A percentile compares a stretch with the other conserved stretches of the same genome.
These are phyloP conservation scores for Pocota personata DNA, from an alignment of 2,888 invertebrate species.

Conservation along the genomic window DNA sequence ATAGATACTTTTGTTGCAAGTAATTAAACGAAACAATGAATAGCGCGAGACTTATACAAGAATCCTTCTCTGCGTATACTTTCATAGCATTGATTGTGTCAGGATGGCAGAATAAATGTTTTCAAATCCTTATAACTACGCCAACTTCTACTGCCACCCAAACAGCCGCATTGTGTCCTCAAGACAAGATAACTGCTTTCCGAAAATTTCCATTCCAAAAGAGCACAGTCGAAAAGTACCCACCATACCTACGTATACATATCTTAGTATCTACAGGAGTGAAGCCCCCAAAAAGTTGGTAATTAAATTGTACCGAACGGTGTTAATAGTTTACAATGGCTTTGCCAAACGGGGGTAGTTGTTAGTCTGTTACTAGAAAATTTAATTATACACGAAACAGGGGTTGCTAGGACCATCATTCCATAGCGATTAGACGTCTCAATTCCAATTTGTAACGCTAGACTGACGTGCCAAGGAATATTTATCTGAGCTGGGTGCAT, in stretches of 20 bases:
- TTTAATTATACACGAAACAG: constrained; percentile 60
- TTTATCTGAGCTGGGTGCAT: constrained; percentile 62
- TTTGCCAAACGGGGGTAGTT: constrained; percentile 25
- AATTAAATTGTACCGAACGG: constrained; percentile 73
- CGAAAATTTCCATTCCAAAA: constrained; percentile 36
- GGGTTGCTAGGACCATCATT: constrained; percentile 19
- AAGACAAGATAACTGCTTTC: constrained; percentile 61
- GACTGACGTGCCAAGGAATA: constrained; percentile 70
- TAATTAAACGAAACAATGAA: constrained; percentile 70
- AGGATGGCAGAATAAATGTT: constrained; percentile 66
- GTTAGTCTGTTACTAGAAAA: constrained; percentile 68
- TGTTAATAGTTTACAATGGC: constrained; percentile 73
- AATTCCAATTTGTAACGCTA: constrained; percentile 73
- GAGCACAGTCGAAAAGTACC: constrained; percentile 24
- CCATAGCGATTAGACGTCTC: constrained; percentile 67
- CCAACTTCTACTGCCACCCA: neutral
- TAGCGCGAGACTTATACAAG: constrained; percentile 19
- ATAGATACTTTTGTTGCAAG: constrained; percentile 69
- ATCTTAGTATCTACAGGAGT: constrained; percentile 14
- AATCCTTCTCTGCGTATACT: neutral
- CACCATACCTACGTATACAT: neutral
- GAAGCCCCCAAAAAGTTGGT: constrained; percentile 58
- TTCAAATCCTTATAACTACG: constrained; percentile 59
- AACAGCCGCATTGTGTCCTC: constrained; percentile 39
- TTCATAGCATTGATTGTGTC: constrained; percentile 56